phyloP scores from a whole-genome alignment of 2,113 vertebrate genomes.

The Saguinus midas region DNA sequence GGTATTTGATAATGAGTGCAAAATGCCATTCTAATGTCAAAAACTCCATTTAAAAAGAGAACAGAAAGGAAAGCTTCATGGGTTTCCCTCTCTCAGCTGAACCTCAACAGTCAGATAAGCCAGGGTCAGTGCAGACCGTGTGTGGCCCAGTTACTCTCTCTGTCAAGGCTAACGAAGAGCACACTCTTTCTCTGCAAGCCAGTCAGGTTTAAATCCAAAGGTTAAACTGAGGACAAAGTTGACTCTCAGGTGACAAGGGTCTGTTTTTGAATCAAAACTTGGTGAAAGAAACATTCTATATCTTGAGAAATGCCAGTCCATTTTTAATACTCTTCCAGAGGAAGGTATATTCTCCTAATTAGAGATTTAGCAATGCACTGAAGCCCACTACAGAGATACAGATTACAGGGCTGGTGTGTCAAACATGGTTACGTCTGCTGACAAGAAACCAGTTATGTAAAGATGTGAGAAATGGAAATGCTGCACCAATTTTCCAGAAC shows the following conservation, averaged over 20 bases:
- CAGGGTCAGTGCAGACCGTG: neutral
- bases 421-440: constrained; percentile 48
- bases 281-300: neutral
- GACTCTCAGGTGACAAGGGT: neutral
- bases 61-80: neutral
- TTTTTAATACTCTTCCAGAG: neutral
- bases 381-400: neutral
- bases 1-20: constrained; percentile 54
- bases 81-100: neutral
- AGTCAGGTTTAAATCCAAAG: neutral
- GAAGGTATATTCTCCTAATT: neutral
- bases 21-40: constrained; percentile 61
- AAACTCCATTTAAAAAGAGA: constrained; percentile 48
- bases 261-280: constrained; percentile 39
- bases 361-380: neutral
- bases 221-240: constrained; percentile 9
- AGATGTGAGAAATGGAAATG: constrained; percentile 70
- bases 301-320: constrained; percentile 5
- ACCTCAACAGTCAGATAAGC: neutral
- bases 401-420: constrained; percentile 60
- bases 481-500: constrained; percentile 75
- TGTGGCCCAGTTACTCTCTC: neutral
- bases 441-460: constrained; percentile 63
- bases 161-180: neutral
- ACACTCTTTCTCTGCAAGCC: neutral